phyloP scores from a whole-genome alignment of 2,888 invertebrate genomes.

The Patella pellucida region DNA sequence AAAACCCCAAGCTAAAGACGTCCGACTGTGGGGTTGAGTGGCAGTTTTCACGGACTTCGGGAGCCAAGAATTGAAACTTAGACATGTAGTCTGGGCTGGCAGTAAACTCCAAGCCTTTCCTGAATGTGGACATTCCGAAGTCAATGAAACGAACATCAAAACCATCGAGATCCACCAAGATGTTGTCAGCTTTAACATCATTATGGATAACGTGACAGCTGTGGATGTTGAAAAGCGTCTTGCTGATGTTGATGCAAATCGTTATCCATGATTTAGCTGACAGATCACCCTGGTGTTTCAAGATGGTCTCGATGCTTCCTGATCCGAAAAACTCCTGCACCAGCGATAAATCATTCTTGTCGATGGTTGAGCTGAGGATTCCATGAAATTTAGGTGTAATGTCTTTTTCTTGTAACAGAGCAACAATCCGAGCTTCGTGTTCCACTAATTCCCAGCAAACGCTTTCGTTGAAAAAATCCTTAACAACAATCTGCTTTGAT shows the following conservation, averaged over 20 bases:
- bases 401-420: slow-evolving; percentile 33
- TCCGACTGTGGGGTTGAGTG: slow-evolving; percentile 30
- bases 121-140: slow-evolving; percentile 38
- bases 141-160: slow-evolving; percentile 32
- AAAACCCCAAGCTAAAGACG: slow-evolving; percentile 36
- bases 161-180: no score
- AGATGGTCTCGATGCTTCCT: slow-evolving; percentile 14
- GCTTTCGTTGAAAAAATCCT: slow-evolving; percentile 21
- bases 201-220: slow-evolving; percentile 33
- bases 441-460: slow-evolving; percentile 34
- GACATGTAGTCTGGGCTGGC: slow-evolving; percentile 37
- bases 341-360: slow-evolving; percentile 31
- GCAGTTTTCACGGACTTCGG: slow-evolving; percentile 30
- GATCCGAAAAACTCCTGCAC: slow-evolving; percentile 38
- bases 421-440: slow-evolving; percentile 35
- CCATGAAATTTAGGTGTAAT: slow-evolving; percentile 37
- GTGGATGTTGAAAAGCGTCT: slow-evolving; percentile 21
- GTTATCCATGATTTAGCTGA: neutral
- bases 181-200: slow-evolving; percentile 30
- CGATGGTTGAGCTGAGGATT: slow-evolving; percentile 13
- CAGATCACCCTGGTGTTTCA: neutral
- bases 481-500: neutral
- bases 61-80: slow-evolving; percentile 37
- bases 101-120: slow-evolving; percentile 35
- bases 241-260: neutral